A percentile compares a stretch with the other conserved stretches of the same genome.
These are phyloP conservation scores for Drosophila sechellia DNA, from an alignment of 1,140 invertebrate species.

Conservation along the genomic window DNA sequence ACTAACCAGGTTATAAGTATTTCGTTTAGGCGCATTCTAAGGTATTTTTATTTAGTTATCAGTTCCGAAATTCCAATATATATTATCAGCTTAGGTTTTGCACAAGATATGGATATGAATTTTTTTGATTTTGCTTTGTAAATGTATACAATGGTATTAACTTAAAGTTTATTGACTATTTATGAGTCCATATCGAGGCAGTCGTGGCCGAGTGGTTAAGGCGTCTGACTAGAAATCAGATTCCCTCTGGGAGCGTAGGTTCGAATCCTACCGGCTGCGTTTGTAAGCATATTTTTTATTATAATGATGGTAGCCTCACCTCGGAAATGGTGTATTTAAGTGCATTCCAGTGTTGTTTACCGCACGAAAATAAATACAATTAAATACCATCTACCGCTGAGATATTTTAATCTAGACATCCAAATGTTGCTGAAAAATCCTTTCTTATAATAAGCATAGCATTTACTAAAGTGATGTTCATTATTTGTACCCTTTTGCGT, in stretches of 20 bases:
- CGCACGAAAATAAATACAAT: background rate
- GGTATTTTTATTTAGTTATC: too few species aligned
- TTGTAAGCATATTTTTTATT: background rate
- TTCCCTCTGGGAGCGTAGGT: conserved; percentile 94
- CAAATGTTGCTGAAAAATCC: background rate
- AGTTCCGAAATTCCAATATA: background rate
- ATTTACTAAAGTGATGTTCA: background rate
- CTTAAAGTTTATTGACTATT: too few species aligned
- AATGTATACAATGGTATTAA: too few species aligned
- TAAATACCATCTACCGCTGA: background rate
- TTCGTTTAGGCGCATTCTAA: too few species aligned
- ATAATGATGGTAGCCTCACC: background rate
- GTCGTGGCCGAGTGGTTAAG: conserved; percentile 94
- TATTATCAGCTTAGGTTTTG: background rate
- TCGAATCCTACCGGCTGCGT: conserved; percentile 93
- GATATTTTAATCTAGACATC: background rate
- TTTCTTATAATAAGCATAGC: background rate
- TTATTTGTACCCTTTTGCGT: conserved; percentile 5
- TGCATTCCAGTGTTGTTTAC: too few species aligned
- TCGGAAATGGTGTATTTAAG: too few species aligned
- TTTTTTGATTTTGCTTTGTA: background rate
- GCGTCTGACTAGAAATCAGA: conserved; percentile 89
- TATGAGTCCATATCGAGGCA: conserved; percentile 79
- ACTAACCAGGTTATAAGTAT: too few species aligned
- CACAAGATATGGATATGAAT: background rate